These are phyloP conservation scores for Bruchidius siliquastri DNA, from an alignment of 2,888 invertebrate species.

Conservation along the genomic window DNA sequence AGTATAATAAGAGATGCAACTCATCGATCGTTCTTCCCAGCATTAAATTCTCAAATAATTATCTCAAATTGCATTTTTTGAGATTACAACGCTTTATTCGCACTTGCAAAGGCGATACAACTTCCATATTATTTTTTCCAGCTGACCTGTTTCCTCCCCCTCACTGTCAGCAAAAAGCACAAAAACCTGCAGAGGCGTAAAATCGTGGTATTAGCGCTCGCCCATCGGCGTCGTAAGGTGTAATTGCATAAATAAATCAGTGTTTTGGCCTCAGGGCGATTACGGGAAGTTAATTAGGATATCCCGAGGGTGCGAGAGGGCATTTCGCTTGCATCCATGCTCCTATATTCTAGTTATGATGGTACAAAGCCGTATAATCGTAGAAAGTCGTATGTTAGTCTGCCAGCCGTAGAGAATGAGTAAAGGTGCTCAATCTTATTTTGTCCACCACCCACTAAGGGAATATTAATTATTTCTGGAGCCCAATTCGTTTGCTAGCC, in stretches of 20 bases:
- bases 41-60: too few relatives aligned
- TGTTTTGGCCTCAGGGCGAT: conserved; percentile 19
- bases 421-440: too few relatives aligned
- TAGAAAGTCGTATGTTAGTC: too few relatives aligned
- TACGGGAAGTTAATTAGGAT: conserved; percentile 30
- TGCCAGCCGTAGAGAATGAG: too few relatives aligned
- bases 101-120: not conserved
- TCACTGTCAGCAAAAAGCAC: not conserved
- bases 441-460: too few relatives aligned
- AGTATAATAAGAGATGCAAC: too few relatives aligned
- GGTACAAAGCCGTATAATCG: too few relatives aligned
- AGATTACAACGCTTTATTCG: too few relatives aligned
- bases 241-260: conserved; percentile 27
- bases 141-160: not conserved
- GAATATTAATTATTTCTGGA: too few relatives aligned
- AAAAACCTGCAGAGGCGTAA: not conserved
- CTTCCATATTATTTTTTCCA: not conserved
- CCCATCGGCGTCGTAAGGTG: conserved; percentile 3
- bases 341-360: not conserved
- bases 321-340: conserved; percentile 5
- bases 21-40: too few relatives aligned
- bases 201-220: not conserved
- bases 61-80: too few relatives aligned
- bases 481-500: too few relatives aligned
- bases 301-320: conserved; percentile 14